phyloP scores from a whole-genome alignment of 2,888 invertebrate species.

The Aricia artaxerxes region DNA sequence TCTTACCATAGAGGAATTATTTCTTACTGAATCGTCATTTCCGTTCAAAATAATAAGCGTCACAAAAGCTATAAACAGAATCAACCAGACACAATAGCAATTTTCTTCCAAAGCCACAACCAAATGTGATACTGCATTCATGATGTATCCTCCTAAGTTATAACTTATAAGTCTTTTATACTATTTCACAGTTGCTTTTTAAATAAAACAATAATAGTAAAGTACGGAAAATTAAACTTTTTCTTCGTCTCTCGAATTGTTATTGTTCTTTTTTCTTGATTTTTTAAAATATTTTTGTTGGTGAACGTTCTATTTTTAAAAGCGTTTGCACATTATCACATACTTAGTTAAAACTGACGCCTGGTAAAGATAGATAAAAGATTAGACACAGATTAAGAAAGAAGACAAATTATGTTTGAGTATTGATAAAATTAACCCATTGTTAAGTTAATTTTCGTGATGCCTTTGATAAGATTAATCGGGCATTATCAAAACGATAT shows the following conservation, averaged over 20 bases:
- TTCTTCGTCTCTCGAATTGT: neutral
- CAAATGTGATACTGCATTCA: slow-evolving; percentile 32
- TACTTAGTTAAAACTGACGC: neutral
- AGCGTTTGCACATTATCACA: neutral
- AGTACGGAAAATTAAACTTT: too few relatives aligned
- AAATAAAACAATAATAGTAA: neutral
- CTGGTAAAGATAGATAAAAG: slow-evolving; percentile 1
- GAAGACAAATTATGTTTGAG: slow-evolving; percentile 24
- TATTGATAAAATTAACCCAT: slow-evolving; percentile 25
- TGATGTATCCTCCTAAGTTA: neutral
- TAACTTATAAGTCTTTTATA: neutral
- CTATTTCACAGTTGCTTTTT: neutral
- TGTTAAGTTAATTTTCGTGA: neutral
- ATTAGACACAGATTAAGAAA: slow-evolving; percentile 30
- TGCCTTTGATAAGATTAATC: neutral
- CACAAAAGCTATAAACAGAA: slow-evolving; percentile 45
- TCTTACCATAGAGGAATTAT: neutral
- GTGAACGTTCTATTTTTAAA: neutral
- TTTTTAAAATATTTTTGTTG: too few relatives aligned
- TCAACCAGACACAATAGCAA: slow-evolving; percentile 44
- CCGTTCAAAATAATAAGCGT: slow-evolving; percentile 35
- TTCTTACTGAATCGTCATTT: neutral
- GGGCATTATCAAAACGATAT: neutral
- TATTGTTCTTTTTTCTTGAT: neutral
- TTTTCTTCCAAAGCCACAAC: slow-evolving; percentile 47